A percentile compares a stretch with the other conserved stretches of the same genome.
phyloP scores from a whole-genome alignment of 2,888 invertebrate species.

The Melolontha melolontha region DNA sequence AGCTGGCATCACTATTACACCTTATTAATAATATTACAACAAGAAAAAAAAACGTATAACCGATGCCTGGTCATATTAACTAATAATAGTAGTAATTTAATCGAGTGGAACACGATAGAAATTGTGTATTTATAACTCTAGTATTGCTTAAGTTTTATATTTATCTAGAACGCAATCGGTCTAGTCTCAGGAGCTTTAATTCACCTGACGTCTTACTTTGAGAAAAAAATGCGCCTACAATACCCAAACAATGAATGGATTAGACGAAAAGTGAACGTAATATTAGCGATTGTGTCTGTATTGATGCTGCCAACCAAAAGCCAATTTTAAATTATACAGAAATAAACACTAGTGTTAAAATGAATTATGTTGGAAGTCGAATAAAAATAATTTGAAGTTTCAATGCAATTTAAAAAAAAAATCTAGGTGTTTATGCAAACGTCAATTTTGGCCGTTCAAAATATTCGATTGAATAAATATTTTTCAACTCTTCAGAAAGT shows the following conservation, averaged over 20 bases:
- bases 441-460: too few relatives aligned
- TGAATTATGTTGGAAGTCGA: too few relatives aligned
- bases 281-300: slow-evolving; percentile 8
- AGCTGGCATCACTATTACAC: too few relatives aligned
- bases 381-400: too few relatives aligned
- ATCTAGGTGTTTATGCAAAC: too few relatives aligned
- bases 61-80: neutral
- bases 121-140: slow-evolving; percentile 3
- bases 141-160: slow-evolving; percentile 20
- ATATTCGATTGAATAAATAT: too few relatives aligned
- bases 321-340: neutral
- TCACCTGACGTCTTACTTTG: slow-evolving; percentile 3
- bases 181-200: slow-evolving; percentile 9
- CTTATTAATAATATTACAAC: too few relatives aligned
- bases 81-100: slow-evolving; percentile 12
- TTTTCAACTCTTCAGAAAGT: too few relatives aligned
- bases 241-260: slow-evolving; percentile 28
- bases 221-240: slow-evolving; percentile 3
- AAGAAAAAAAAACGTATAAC: neutral
- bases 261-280: slow-evolving; percentile 21
- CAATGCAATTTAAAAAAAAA: too few relatives aligned
- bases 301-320: slow-evolving; percentile 13
- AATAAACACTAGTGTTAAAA: neutral
- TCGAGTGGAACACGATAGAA: neutral
- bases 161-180: slow-evolving; percentile 14